phyloP scores from a whole-genome alignment of 2,888 invertebrate genomes.

The Meteorus colon region DNA sequence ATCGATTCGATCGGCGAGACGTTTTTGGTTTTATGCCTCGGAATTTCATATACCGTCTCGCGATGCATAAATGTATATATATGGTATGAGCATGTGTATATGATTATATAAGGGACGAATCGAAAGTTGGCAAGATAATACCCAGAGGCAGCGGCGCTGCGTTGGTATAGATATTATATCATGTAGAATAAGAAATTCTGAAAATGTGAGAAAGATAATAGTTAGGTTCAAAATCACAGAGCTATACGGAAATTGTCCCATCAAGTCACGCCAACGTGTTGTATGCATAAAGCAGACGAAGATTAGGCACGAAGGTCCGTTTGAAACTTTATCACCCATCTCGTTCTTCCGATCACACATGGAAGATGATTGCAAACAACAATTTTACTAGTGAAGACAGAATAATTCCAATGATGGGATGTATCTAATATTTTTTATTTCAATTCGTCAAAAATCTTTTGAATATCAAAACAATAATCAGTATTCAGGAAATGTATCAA shows the following conservation, averaged over 20 bases:
- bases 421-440: too few species aligned
- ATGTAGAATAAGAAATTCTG: neutral
- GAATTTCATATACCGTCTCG: conserved; percentile 20
- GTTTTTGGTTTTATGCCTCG: conserved; percentile 24
- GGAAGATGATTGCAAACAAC: too few species aligned
- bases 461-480: too few species aligned
- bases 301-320: neutral
- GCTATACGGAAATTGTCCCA: neutral
- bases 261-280: conserved; percentile 6
- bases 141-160: neutral
- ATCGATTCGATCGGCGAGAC: conserved; percentile 30
- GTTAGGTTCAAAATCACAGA: neutral
- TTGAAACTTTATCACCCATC: neutral
- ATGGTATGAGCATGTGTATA: neutral
- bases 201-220: neutral
- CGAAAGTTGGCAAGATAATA: conserved; percentile 5
- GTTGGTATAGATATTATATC: neutral
- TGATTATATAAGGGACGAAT: neutral
- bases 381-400: too few species aligned
- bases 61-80: conserved; percentile 5
- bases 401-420: too few species aligned
- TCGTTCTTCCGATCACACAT: neutral
- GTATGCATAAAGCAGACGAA: neutral
- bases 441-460: too few species aligned
- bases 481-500: too few species aligned